Base-by-base conservation (phyloP, 2,888 invertebrate genomes). In the Platycheirus albimanus region DNA sequence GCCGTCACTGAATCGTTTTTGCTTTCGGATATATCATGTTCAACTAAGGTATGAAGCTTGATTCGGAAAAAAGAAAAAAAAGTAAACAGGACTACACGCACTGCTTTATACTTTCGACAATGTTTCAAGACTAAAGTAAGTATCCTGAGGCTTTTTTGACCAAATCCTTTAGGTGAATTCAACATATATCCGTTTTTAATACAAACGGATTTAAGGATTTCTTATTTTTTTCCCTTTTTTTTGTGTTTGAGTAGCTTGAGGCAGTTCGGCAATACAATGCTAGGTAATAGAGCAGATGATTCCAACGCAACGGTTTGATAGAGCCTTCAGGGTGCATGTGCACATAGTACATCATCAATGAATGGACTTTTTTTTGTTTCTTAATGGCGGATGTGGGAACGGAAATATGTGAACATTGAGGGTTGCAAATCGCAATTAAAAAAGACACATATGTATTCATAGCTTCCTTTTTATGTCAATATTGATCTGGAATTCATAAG, bases 271-370 rank as follows among this genome's bases (percentile, higher is more conserved):
- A 36, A 75, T 45, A 15, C 51, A 56, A 30, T 7, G 30, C 56
- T 51, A n/a, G n/a, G n/a, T n/a, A 52, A 63, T 52, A 72, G 45
- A 64, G 72, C 72, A 30, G 38, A 70, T 58, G 49, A 70, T 70
- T 41, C 10, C n/a, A n/a, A n/a, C n/a, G n/a, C 19, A 41, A 28
- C 1, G 47, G 33, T 38, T 52, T 33, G 30, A 20, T 30, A 41
- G 24, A 36, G 19, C 41, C 71, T 43, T 10, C 2, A 17, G 63
- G 71, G 43, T 15, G 2, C 24, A 41, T 20, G n/a, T n/a, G n/a
- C n/a, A 2, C 3, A 43, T 11, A 43, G n/a, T n/a, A n/a, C n/a
- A n/a, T n/a, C 41, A 33, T 33, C 7, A 36, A 20, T 36, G 20
- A n/a, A 10, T 54, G 67, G 5, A 43, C 17, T 30, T 30, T 36